Percentiles rank a stretch among this genome's conserved stretches.
Evolutionary conservation across 2,113 vertebrate genomes (phyloP).

Genomic region (Charina bottae): DNA sequence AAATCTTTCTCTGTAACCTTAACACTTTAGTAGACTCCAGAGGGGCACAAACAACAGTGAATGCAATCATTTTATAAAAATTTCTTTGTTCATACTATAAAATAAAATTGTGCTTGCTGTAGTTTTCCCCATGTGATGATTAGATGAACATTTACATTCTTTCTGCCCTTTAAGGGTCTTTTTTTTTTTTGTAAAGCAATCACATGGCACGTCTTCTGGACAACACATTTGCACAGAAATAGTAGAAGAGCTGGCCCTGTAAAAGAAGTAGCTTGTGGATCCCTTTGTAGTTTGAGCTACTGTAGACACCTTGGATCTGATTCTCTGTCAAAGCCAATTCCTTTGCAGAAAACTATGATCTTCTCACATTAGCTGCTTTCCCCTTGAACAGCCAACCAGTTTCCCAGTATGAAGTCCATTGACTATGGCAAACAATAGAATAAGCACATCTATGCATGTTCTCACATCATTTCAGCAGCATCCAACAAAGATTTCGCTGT

Average conservation of each 20-base stretch:
- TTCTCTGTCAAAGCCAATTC: neutral
- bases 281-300: neutral
- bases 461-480: neutral
- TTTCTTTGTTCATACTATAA: constrained; percentile 30
- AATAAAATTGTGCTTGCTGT: neutral
- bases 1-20: constrained; percentile 43
- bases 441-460: neutral
- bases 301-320: neutral
- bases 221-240: constrained; percentile 25
- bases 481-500: too few relatives aligned
- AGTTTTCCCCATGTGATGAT: constrained; percentile 12
- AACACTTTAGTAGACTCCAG: constrained; percentile 24
- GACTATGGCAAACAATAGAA: neutral
- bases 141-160: constrained; percentile 9
- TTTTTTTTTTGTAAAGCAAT: neutral
- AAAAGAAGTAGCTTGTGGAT: neutral
- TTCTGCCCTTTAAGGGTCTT: constrained; percentile 14
- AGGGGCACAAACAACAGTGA: constrained; percentile 37
- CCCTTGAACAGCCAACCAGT: neutral
- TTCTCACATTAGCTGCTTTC: neutral
- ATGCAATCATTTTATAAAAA: constrained; percentile 40
- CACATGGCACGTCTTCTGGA: neutral
- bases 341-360: neutral
- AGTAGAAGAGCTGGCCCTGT: neutral
- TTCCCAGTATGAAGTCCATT: neutral